Base-by-base conservation (phyloP, 2,888 invertebrate genomes). In the Amphipyra berbera region DNA sequence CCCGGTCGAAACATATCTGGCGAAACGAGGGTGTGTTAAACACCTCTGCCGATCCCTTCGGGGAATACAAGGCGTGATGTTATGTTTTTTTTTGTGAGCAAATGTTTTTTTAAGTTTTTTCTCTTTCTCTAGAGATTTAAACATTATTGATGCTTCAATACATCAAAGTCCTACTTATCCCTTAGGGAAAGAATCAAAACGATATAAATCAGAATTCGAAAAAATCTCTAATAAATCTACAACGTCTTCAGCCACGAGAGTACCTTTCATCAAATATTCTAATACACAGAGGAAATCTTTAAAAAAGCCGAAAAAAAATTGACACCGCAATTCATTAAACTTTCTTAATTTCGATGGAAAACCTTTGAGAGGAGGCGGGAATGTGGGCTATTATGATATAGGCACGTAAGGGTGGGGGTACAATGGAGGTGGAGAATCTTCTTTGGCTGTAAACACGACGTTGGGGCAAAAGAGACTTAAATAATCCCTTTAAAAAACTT, bases 291-390 rank as follows among this genome's bases (percentile, higher is more conserved):
- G 56, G 72, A 61, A 74, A 68, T 68, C 55, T 61, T 57, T 60
- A 52, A 53, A 62, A n/a, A 77, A 75, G 21, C 52, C 21, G 6
- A 60, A 64, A 65, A 47, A 64, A 30, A 61, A 47, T 46, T 61
- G 53, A 73, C 70, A 63, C 68, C 71, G 58, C 63, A 73, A 75
- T 79, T 84, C 79, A 85, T 83, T 83, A 82, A 85, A 86, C 84
- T 86, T 86, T 83, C 73, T 77, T 81, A 82, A 83, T 84, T 85
- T 84, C 68, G 73, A 72, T 69, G 69, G 77, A 78, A 76, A 78
- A 68, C 65, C 71, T 78, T 70, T 73, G 68, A 69, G 75, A 72
- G 61, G 57, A 64, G 65, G 57, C 53, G 56, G 61, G 73, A 77
- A 79, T 78, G 68, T 79, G 67, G 69, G 61, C 61, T 69, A 81